Evolutionary conservation across 2,113 vertebrate species (phyloP).

Genomic region (Perca schrenkii): DNA sequence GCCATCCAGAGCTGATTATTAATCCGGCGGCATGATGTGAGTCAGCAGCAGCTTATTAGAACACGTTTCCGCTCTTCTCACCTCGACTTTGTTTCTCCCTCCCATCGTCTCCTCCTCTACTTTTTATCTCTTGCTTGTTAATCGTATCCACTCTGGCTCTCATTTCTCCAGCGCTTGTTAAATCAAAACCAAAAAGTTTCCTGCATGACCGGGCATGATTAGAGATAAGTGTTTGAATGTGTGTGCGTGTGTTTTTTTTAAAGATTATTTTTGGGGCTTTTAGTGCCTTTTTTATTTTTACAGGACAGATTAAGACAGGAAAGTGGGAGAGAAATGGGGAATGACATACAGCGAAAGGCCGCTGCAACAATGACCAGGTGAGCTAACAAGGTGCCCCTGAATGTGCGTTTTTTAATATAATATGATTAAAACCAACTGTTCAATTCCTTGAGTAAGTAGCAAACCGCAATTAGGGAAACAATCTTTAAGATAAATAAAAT

Average conservation of each 20-base stretch:
- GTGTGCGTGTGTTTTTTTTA: not conserved
- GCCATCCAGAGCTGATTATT: slow-evolving; percentile 63
- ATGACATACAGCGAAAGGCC: too few species aligned
- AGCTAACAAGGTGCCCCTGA: too few species aligned
- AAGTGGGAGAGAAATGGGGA: too few species aligned
- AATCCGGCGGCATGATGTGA: slow-evolving; percentile 46
- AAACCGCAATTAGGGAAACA: not conserved
- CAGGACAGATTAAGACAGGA: too few species aligned
- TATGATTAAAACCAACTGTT: not conserved
- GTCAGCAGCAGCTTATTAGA: slow-evolving; percentile 53
- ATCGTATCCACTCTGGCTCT: slow-evolving; percentile 3
- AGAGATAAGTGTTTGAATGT: not conserved
- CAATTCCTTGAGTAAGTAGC: not conserved
- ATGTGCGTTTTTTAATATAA: not conserved
- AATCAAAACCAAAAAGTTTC: slow-evolving; percentile 10
- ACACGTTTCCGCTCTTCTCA: slow-evolving; percentile 25
- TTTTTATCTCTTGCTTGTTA: slow-evolving; percentile 32
- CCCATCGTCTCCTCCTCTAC: not conserved
- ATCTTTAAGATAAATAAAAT: not conserved
- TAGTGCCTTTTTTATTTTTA: too few species aligned
- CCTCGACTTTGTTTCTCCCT: slow-evolving; percentile 23
- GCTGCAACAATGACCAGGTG: too few species aligned
- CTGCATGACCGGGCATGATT: not conserved
- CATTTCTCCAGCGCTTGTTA: too few species aligned
- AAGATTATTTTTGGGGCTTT: too few species aligned